Conservation (phyloP, 2,888 invertebrate genomes). For the Pegoplata infirma region DNA sequence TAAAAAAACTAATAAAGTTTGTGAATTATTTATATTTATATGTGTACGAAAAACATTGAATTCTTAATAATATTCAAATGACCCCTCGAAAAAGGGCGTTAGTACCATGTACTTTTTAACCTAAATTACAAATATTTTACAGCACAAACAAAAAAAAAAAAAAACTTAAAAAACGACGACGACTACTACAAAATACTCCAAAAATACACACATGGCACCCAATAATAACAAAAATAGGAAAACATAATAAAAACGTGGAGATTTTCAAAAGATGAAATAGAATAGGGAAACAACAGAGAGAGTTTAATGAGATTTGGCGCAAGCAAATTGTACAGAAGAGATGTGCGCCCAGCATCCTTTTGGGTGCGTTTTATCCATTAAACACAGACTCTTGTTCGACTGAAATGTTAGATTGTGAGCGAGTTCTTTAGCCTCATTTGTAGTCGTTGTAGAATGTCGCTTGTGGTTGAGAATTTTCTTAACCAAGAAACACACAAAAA, state of each 20-base stretch:
- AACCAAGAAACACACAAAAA: constrained; percentile 5
- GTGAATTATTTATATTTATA: neutral
- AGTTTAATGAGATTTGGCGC: constrained; percentile 18
- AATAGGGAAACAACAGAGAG: constrained; percentile 27
- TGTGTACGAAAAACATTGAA: neutral
- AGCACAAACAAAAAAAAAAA: constrained; percentile 35
- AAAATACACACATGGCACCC: constrained; percentile 46
- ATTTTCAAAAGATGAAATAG: constrained; percentile 30
- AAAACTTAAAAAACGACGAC: no score
- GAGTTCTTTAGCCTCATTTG: constrained; percentile 33
- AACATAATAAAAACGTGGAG: constrained; percentile 25
- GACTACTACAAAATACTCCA: constrained; percentile 68
- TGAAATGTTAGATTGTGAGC: constrained; percentile 1
- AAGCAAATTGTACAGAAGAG: neutral
- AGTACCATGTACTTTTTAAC: constrained; percentile 64
- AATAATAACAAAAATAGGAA: constrained; percentile 36
- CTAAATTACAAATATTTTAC: constrained; percentile 62
- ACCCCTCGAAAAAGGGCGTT: constrained; percentile 65
- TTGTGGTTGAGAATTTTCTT: constrained; percentile 67
- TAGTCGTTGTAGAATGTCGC: constrained; percentile 66
- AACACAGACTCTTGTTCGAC: constrained; percentile 1
- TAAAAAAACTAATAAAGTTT: no score
- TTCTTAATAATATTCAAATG: constrained; percentile 2
- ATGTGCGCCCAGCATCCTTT: constrained; percentile 50
- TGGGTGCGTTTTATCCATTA: constrained; percentile 60